Base-by-base conservation (phyloP, 2,797 vertebrate genomes). In the Choloepus didactylus region DNA sequence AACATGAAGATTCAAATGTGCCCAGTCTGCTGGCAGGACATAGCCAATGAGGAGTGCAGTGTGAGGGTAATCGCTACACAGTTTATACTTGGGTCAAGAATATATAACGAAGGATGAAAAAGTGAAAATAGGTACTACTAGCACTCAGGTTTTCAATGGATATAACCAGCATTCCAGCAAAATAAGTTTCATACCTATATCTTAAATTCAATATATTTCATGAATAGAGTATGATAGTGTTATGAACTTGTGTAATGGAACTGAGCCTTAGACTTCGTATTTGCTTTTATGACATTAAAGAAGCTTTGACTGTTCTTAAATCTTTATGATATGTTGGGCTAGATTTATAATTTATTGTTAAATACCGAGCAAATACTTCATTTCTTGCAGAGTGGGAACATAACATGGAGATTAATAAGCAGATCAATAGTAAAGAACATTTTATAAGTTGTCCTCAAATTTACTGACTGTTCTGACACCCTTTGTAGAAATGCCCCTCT, bases 371-470 rank as follows among this genome's bases (percentile, higher is more conserved):
- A 46, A 87, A 72, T 60, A 12, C 27, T 89, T 89, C 19, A 86
- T 80, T 72, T 88, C 88, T 70, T 44, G 21, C 5, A 31, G 81
- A 5, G 27, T 79, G 27, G 29, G 56, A 87, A 38, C 9, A 38
- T 38, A 79, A 3, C 38, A 27, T 67, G 29, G 60, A 70, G 49
- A 59, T 73, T 89, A 54, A 49, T 82, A 89, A 84, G 7, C 25
- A 77, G 29, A 75, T 76, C 31, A 59, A 4, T 85, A 94, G 49
- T 87, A 62, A 84, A 79, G 73, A 79, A 64, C 51, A 38, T 49
- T 87, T 83, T 91, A 35, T 76, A 89, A 70, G 19, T 86, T 85
- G 84, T 70, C 83, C 54, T 31, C 69, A 70, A 60, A 79, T 87
- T 82, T 86, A 67, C 25, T 35, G 59, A 49, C 41, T 56, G 9